Evolutionary conservation across 2,888 invertebrate genomes (phyloP).

Genomic region (Caenorhabditis sp.): DNA sequence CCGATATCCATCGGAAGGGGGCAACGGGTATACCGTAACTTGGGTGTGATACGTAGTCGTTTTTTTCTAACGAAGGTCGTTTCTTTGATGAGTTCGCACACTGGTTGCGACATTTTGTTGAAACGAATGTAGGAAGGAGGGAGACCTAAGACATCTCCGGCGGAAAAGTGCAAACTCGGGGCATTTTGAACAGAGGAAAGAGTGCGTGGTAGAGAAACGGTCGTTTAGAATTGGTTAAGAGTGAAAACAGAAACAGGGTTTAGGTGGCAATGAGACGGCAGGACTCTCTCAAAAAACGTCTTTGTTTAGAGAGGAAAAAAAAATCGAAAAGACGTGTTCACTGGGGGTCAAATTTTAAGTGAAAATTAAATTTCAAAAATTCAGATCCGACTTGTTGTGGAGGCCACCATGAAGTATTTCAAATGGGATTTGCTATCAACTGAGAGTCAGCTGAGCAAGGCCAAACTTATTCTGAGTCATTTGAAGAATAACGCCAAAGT

Average conservation of each 20-base stretch:
- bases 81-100: conserved; percentile 55
- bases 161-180: conserved; percentile 67
- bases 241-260: conserved; percentile 26
- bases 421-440: conserved; percentile 81
- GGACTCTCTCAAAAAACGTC: conserved; percentile 2
- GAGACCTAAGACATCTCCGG: conserved; percentile 2
- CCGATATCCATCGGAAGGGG: neutral
- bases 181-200: conserved; percentile 41
- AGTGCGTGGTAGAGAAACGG: conserved; percentile 13
- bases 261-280: conserved; percentile 18
- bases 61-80: conserved; percentile 53
- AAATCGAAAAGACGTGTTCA: too few species aligned
- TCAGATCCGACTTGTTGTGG: conserved; percentile 82
- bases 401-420: conserved; percentile 82
- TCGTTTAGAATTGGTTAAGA: conserved; percentile 26
- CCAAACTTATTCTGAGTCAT: conserved; percentile 77
- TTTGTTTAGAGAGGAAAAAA: conserved; percentile 3
- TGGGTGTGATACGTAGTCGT: conserved; percentile 54
- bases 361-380: conserved; percentile 4
- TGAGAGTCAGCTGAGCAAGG: conserved; percentile 81
- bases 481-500: conserved; percentile 83
- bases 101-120: conserved; percentile 61
- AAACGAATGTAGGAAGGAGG: conserved; percentile 39
- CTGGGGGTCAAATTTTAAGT: neutral
- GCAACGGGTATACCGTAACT: conserved; percentile 38